Percentiles rank a stretch among this genome's conserved stretches.
Evolutionary conservation across 2,113 vertebrate genomes (phyloP).

Genomic region (Cromileptes altivelis): DNA sequence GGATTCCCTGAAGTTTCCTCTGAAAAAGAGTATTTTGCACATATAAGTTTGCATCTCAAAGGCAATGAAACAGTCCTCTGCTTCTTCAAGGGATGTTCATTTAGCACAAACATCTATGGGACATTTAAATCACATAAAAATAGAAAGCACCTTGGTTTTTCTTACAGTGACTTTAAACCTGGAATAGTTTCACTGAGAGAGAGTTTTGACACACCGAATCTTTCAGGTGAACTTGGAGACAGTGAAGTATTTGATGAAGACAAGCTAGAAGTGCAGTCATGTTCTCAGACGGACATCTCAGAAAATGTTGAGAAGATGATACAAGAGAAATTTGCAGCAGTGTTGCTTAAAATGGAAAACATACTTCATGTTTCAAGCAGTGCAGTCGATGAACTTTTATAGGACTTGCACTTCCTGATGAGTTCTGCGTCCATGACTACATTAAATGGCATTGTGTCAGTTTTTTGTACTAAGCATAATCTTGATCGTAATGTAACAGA

Average conservation of each 20-base stretch:
- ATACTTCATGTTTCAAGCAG: background rate
- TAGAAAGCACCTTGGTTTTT: slow-evolving; percentile 14
- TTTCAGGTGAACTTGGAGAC: background rate
- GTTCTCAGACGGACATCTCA: background rate
- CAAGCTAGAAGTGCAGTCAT: background rate
- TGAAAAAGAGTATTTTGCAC: slow-evolving; percentile 26
- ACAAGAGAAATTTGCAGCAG: background rate
- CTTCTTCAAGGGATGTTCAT: slow-evolving; percentile 8
- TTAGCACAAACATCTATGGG: slow-evolving; percentile 26
- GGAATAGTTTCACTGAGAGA: background rate
- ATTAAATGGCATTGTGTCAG: slow-evolving; percentile 7
- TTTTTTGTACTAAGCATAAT: slow-evolving; percentile 24
- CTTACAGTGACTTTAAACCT: slow-evolving; percentile 21
- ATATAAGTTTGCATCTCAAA: slow-evolving; percentile 29
- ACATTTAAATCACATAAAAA: slow-evolving; percentile 24
- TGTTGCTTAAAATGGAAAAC: slow-evolving; percentile 38
- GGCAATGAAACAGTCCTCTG: slow-evolving; percentile 18
- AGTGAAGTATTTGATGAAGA: background rate
- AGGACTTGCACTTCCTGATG: slow-evolving; percentile 19
- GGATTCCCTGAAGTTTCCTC: slow-evolving; percentile 13
- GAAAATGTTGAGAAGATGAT: background rate
- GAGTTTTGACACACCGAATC: background rate
- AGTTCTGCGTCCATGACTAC: slow-evolving; percentile 8
- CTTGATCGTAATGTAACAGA: background rate
- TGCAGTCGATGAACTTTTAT: slow-evolving; percentile 18